phyloP scores from a whole-genome alignment of 1,140 invertebrate genomes.

The Bemisia tabaci region DNA sequence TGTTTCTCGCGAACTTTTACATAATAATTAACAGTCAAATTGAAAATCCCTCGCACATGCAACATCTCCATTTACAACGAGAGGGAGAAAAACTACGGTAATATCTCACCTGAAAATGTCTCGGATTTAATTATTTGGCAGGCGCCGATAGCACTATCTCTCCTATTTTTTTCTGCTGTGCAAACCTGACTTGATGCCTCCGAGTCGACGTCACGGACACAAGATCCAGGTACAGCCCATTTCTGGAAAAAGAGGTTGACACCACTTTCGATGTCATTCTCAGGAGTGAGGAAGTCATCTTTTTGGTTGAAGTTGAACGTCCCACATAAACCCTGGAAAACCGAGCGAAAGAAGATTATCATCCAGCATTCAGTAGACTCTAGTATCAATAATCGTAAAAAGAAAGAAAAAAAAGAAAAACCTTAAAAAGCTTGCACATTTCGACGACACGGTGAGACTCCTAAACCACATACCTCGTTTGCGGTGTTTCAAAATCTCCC shows the following conservation, averaged over 20 bases:
- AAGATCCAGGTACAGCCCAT: conserved; percentile 36
- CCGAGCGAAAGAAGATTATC: background rate
- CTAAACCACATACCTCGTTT: no score
- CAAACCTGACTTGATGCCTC: background rate
- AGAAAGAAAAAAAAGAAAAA: no score
- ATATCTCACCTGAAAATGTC: conserved; percentile 5
- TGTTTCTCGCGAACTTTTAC: no score
- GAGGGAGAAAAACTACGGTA: no score
- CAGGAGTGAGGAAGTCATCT: conserved; percentile 76
- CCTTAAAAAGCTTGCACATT: no score
- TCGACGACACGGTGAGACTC: no score
- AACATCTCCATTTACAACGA: no score
- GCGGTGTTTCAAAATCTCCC: no score
- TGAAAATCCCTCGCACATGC: no score
- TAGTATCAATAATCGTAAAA: background rate
- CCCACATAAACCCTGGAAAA: conserved; percentile 61
- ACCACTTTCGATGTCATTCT: conserved; percentile 64
- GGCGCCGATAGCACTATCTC: background rate
- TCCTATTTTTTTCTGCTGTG: background rate
- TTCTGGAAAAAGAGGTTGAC: conserved; percentile 68
- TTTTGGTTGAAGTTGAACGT: conserved; percentile 75
- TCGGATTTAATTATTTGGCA: background rate
- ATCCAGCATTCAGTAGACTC: background rate
- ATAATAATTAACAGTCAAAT: no score
- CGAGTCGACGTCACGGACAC: background rate